Percentiles rank a stretch among this genome's conserved stretches.
These are phyloP conservation scores for Hippopotamyrus pictus DNA, from an alignment of 2,797 vertebrate genomes.

Conservation along the genomic window DNA sequence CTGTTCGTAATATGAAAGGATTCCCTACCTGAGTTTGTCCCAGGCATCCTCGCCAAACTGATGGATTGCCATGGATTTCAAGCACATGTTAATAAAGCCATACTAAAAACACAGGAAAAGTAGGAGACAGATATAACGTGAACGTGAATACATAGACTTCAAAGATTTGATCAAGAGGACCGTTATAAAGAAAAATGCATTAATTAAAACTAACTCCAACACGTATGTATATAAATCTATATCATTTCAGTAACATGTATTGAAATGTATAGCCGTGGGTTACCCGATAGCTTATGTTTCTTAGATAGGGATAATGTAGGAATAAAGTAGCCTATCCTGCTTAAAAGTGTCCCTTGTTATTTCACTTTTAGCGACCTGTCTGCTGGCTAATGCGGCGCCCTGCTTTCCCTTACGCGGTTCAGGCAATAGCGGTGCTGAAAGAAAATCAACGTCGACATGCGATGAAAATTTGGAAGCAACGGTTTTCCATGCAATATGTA, in stretches of 20 bases:
- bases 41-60: constrained; percentile 63
- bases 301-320: background rate
- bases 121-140: background rate
- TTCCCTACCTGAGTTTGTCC: constrained; percentile 55
- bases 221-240: background rate
- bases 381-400: background rate
- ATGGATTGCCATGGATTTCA: constrained; percentile 67
- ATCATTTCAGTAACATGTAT: background rate
- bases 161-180: background rate
- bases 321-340: background rate
- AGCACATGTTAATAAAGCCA: constrained; percentile 72
- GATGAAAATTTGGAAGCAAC: background rate
- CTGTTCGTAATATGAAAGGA: background rate
- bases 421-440: background rate
- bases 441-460: background rate
- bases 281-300: background rate
- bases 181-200: background rate
- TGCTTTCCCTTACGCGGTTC: background rate
- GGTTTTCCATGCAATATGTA: background rate
- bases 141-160: background rate
- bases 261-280: background rate
- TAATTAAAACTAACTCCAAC: background rate
- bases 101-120: constrained; percentile 48
- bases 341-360: background rate
- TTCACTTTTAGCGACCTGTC: background rate